Base-by-base conservation (phyloP, 2,888 invertebrate genomes). In the Drosophila seclusa region DNA sequence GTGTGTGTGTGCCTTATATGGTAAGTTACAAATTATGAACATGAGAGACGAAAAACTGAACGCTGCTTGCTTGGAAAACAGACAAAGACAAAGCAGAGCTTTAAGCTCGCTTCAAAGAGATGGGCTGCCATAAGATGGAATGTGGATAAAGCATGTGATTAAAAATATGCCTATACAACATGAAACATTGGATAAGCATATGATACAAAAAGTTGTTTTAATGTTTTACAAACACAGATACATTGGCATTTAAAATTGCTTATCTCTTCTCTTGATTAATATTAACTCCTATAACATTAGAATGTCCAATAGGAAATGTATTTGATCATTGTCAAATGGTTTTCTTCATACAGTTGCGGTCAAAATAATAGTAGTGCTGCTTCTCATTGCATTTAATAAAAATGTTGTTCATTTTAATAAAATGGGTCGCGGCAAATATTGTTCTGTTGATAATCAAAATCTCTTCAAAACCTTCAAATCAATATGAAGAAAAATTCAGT, bases 1-100 rank as follows among this genome's bases (percentile, higher is more conserved):
- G 16, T 24, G 55, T 62, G 55, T 62, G 60, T 77, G 81, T 62
- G 68, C 48, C 45, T 24, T 45, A 45, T 24, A 77, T 72, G 62
- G 38, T 31, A 21, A 59, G 58, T 45, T 42, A 42, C 48, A 64
- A 71, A 55, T 71, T 71, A 71, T 68, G 67, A 76, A 29, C 67
- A 70, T 53, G 55, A 57, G 21, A 38, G 40, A 29, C 32, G 18
- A 29, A 13, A 50, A 45, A 55, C 4, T 27, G 60, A 80, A 71
- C 69, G 57, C 67, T 55, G 24, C 13, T 62, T 61, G 16, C 13
- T 59, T 52, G 13, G 10, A 40, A 40, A 40, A 18, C 2, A 4
- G 11, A 29, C 13, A n/a, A 55, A 53, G 29, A 13, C 45, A 45
- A 45, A 27, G 8, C 21, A 32, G 18, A 63, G 24, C 29, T 52